phyloP scores from a whole-genome alignment of 2,113 vertebrate species.

The Aramus guarauna region DNA sequence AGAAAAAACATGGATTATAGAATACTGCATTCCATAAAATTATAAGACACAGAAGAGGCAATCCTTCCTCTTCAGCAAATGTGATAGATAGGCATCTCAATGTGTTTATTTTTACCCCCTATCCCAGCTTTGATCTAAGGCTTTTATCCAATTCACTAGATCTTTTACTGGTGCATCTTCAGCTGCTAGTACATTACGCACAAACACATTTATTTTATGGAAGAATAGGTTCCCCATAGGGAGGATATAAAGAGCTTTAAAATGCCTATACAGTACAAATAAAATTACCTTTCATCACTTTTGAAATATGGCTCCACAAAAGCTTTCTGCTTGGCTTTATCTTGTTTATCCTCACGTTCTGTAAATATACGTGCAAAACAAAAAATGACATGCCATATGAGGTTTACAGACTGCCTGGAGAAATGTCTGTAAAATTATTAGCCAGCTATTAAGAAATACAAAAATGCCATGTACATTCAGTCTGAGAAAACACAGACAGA shows the following conservation, averaged over 20 bases:
- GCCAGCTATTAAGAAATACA: not conserved
- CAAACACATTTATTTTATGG: not conserved
- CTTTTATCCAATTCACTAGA: not conserved
- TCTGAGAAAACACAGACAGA: not conserved
- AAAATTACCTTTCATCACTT: slow-evolving; percentile 73
- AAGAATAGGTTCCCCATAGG: not conserved
- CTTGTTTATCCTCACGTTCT: slow-evolving; percentile 71
- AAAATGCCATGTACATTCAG: not conserved
- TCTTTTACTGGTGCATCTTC: not conserved
- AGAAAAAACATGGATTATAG: not conserved
- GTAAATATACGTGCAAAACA: slow-evolving; percentile 27
- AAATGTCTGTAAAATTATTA: not conserved
- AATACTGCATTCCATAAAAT: not conserved
- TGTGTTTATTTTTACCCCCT: not conserved
- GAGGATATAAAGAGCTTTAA: not conserved
- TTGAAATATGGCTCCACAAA: slow-evolving; percentile 76
- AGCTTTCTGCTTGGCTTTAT: slow-evolving; percentile 74
- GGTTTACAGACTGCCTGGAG: not conserved
- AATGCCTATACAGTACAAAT: not conserved
- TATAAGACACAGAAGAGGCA: not conserved
- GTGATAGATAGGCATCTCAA: not conserved
- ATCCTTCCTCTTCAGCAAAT: not conserved
- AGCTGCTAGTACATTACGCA: not conserved
- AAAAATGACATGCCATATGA: not conserved
- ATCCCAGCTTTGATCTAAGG: not conserved